These are phyloP conservation scores for Taphrorychus bicolor DNA, from an alignment of 2,888 invertebrate genomes.

Conservation along the genomic window DNA sequence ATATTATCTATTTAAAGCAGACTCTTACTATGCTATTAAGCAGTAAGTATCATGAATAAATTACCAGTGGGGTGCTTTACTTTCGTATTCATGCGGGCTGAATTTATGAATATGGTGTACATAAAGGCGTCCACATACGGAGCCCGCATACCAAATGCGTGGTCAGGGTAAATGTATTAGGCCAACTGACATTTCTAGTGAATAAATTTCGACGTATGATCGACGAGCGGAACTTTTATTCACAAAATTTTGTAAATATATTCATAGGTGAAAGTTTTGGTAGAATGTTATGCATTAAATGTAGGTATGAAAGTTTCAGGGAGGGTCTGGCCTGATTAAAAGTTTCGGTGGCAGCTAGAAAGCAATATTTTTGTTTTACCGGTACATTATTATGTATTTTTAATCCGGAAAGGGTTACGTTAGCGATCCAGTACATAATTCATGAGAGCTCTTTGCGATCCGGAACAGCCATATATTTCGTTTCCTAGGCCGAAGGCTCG, in stretches of 20 bases:
- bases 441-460: conserved; percentile 26
- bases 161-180: conserved; percentile 35
- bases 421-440: conserved; percentile 25
- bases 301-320: not conserved
- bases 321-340: not conserved
- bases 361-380: not conserved
- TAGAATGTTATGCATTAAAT: not conserved
- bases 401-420: not conserved
- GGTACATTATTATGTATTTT: not conserved
- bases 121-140: conserved; percentile 38
- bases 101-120: conserved; percentile 41
- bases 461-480: conserved; percentile 29
- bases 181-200: conserved; percentile 30
- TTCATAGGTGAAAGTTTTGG: conserved; percentile 1
- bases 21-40: not conserved
- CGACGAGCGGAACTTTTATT: conserved; percentile 34
- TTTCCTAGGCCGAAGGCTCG: conserved; percentile 28
- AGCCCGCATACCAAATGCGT: conserved; percentile 34
- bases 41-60: not conserved
- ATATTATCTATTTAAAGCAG: not conserved
- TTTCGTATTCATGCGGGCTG: conserved; percentile 37
- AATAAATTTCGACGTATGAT: conserved; percentile 36
- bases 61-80: conserved; percentile 11
- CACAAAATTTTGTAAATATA: conserved; percentile 12
- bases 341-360: not conserved